Percentiles rank a stretch among this genome's conserved stretches.
Conservation (phyloP, 1,140 invertebrate genomes). For the Drosophila virilis region DNA sequence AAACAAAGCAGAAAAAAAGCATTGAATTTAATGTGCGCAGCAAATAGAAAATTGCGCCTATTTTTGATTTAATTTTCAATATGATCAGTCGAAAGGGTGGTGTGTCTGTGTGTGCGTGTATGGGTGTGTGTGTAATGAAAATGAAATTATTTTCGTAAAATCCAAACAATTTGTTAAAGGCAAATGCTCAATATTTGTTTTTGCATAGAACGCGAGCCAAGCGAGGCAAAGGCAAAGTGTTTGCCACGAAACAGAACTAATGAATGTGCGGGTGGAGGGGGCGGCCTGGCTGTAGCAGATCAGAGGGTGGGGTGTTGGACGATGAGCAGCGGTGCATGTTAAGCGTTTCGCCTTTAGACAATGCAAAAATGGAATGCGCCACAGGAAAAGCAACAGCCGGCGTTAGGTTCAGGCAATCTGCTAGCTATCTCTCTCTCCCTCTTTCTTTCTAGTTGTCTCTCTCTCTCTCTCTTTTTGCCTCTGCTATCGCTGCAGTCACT, state of each 20-base stretch:
- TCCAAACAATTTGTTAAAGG: constrained; percentile 76
- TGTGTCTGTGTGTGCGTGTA: neutral
- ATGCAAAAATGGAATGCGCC: constrained; percentile 28
- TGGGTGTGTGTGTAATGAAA: constrained; percentile 33
- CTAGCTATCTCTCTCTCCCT: neutral
- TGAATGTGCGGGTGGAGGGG: constrained; percentile 36
- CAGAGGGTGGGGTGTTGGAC: neutral
- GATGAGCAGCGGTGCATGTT: constrained; percentile 57
- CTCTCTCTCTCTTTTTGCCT: neutral
- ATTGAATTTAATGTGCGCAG: neutral
- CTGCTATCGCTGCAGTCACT: constrained; percentile 59
- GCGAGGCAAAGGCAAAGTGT: constrained; percentile 42
- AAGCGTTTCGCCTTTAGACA: constrained; percentile 69
- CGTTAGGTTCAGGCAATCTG: constrained; percentile 15
- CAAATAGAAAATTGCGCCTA: constrained; percentile 20
- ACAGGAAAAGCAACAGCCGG: constrained; percentile 60
- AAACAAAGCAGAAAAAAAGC: neutral
- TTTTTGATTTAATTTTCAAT: constrained; percentile 65
- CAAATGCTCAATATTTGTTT: constrained; percentile 76
- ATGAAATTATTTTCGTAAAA: constrained; percentile 74
- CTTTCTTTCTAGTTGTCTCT: neutral
- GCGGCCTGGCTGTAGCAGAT: too few species aligned
- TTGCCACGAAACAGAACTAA: constrained; percentile 53
- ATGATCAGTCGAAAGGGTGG: constrained; percentile 26
- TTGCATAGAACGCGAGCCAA: constrained; percentile 49